Base-by-base conservation (phyloP, 2,888 invertebrate species). In the Apodemia duryi region DNA sequence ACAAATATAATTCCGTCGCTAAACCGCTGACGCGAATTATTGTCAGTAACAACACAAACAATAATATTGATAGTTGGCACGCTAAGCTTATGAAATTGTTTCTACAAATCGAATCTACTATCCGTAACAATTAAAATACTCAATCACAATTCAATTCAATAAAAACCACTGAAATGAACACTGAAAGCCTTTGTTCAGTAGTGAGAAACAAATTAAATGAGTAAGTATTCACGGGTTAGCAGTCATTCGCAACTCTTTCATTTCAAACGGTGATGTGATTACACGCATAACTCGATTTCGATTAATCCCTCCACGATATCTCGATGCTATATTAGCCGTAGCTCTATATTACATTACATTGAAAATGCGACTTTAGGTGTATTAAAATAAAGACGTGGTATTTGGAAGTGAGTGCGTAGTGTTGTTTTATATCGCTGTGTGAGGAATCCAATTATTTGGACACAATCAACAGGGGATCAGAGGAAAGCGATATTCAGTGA, bases 361-460 rank as follows among this genome's bases (percentile, higher is more conserved):
- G 9, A 4, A 11, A 21, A 65, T 62, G 51, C 46, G 64, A 54
- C 70, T 65, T 65, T 73, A 67, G 60, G 6, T 0, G n/a, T 2
- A 13, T 9, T 2, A 1, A 0, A 0, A 46, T 67, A 70, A 57
- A 62, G 68, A 54, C 43, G 66, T 21, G 9, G 6, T n/a, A n/a
- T 28, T 35, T 38, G 49, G 62, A 67, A 68, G 65, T 64, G 67
- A 65, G 49, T 65, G 68, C 64, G 66, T 66, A 65, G 65, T 63
- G 67, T 69, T 68, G 68, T 66, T 46, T 62, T 13, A 46, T 63
- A 67, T 61, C 61, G 67, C 70, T 66, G 71, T 72, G 73, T 71
- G 77, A 76, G 77, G 74, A 81, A 85, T 86, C 85, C 86, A 87
- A 86, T 87, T 87, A 87, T 85, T 77, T 81, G 82, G 79, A 78